phyloP scores from a whole-genome alignment of 2,888 invertebrate genomes.

The Epirrhoe tristata region DNA sequence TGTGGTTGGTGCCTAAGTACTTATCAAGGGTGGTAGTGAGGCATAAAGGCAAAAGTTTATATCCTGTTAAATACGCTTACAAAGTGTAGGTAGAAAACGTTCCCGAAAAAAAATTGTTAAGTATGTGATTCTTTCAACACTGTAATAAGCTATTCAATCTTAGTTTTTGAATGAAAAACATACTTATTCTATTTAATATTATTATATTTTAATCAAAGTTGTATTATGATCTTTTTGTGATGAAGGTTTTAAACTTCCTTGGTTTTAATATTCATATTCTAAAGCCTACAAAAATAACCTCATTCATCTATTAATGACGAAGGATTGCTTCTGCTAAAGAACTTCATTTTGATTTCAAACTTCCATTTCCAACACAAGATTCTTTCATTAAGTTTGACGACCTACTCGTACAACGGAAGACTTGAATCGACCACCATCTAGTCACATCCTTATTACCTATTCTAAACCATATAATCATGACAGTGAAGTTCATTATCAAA shows the following conservation, averaged over 20 bases:
- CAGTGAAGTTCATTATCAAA: conserved; percentile 34
- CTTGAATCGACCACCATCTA: conserved; percentile 46
- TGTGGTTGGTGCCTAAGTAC: conserved; percentile 18
- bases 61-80: not conserved
- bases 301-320: too few relatives aligned
- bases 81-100: not conserved
- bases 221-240: too few relatives aligned
- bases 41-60: not conserved
- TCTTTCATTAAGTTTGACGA: conserved; percentile 50
- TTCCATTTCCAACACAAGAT: not conserved
- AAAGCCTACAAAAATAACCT: too few relatives aligned
- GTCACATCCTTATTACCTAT: conserved; percentile 35
- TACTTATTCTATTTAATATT: too few relatives aligned
- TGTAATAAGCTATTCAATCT: too few relatives aligned
- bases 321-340: not conserved
- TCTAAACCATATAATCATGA: conserved; percentile 19
- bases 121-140: too few relatives aligned
- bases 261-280: too few relatives aligned
- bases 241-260: too few relatives aligned
- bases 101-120: too few relatives aligned
- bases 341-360: conserved; percentile 2
- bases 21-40: conserved; percentile 9
- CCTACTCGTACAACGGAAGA: conserved; percentile 55
- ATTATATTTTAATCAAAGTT: too few relatives aligned
- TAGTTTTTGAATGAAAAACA: too few relatives aligned